Evolutionary conservation across 2,888 invertebrate species (phyloP), one percentile per base, ranked within the genome.

Genomic region (Dasysyrphus tricinctus): DNA sequence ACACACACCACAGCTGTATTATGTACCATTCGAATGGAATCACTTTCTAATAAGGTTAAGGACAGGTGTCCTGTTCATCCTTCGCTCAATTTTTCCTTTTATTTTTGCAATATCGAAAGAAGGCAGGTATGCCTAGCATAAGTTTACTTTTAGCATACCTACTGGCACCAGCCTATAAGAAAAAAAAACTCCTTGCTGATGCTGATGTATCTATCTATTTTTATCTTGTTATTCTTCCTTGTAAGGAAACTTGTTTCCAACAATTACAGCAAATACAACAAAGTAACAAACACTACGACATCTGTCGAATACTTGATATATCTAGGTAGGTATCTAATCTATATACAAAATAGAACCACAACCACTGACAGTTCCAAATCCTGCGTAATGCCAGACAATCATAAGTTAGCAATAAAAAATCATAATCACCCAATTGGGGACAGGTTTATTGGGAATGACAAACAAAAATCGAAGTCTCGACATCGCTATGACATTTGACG

Each of bases 401-500:
- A 54, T 14, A 54, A 54, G 29, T 14, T 24, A 29, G 29, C 29
- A 29, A 86, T 82, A 78, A 82, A 86, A 79, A 75, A 59, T 67
- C 59, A 72, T 86, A 86, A 78, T 82, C 79, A 24, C 32, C 72
- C 82, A 79, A 59, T 81, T 76, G 86, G 82, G 86, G 72, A 78
- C 82, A 70, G 57, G 51, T 54, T 24, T 47, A 19, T 42, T 54
- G 42, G n/a, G 8, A 51, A 74, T 61, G 34, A 73, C 47, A 67
- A 76, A 84, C 49, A 75, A 42, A 29, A 47, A 44, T 72, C 29
- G 24, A 72, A 78, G 29, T 54, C 44, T 56, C 56, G 32, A 32
- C 54, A 29, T 49, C 49, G 4, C 29, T 7, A n/a, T 7, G 32
- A 32, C 32, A 5, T 4, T 5, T 24, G n/a, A 74, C 47, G 29